phyloP scores from a whole-genome alignment of 2,888 invertebrate genomes.

The Apodemia duryi region DNA sequence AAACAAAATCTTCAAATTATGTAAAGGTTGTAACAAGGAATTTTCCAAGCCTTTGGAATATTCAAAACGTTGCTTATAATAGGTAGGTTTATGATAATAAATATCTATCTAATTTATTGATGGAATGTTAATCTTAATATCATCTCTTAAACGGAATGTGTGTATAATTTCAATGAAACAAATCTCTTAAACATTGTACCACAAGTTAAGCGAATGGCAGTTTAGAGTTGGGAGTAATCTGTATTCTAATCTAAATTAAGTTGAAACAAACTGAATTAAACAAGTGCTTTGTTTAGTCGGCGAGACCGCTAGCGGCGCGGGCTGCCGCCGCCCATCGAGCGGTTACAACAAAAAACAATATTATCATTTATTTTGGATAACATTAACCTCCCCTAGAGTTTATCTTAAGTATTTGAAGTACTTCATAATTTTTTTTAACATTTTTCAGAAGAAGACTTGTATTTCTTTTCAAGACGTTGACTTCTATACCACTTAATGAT shows the following conservation, averaged over 20 bases:
- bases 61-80: too few relatives aligned
- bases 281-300: slow-evolving; percentile 1
- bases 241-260: neutral
- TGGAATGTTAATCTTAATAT: too few relatives aligned
- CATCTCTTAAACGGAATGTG: too few relatives aligned
- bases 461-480: too few relatives aligned
- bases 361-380: neutral
- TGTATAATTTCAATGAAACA: too few relatives aligned
- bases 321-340: neutral
- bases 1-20: neutral
- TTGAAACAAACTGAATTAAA: neutral
- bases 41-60: too few relatives aligned
- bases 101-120: too few relatives aligned
- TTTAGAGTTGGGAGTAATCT: neutral
- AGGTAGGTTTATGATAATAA: too few relatives aligned
- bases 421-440: neutral
- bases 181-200: too few relatives aligned
- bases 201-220: neutral
- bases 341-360: neutral
- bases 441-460: neutral
- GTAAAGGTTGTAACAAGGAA: neutral
- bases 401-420: neutral
- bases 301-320: neutral
- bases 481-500: too few relatives aligned
- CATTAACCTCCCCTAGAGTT: neutral